phyloP scores from a whole-genome alignment of 1,140 invertebrate species.

The Halictus rubicundus region DNA sequence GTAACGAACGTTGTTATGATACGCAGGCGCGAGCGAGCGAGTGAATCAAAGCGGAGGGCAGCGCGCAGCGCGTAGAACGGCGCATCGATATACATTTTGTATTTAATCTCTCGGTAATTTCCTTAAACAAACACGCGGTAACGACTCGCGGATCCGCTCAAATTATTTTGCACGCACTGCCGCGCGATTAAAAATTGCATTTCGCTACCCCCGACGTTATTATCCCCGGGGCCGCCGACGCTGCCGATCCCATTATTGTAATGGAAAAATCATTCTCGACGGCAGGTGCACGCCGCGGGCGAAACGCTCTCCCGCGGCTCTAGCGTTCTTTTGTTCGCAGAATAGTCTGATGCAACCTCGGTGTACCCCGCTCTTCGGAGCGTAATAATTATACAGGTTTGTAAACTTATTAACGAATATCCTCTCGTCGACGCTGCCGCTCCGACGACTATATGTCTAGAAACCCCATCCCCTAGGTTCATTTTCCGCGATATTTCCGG shows the following conservation, averaged over 20 bases:
- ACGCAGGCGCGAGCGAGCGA: neutral
- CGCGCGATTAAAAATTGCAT: constrained; percentile 62
- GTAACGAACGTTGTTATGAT: constrained; percentile 41
- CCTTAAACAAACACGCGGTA: constrained; percentile 58
- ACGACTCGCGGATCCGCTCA: constrained; percentile 34
- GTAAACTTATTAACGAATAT: neutral
- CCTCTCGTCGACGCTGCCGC: neutral
- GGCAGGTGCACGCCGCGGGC: constrained; percentile 33
- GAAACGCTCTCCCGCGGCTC: constrained; percentile 36
- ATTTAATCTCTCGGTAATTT: constrained; percentile 62
- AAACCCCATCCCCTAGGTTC: too few relatives aligned
- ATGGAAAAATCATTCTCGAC: constrained; percentile 60
- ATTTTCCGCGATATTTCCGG: too few relatives aligned
- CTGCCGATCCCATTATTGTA: constrained; percentile 50
- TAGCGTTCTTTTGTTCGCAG: constrained; percentile 57
- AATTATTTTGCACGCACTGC: constrained; percentile 57
- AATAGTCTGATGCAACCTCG: constrained; percentile 32
- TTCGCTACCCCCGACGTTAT: constrained; percentile 28
- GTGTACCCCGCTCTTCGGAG: constrained; percentile 7
- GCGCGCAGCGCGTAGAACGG: neutral
- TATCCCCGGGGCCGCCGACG: constrained; percentile 30
- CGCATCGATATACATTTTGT: constrained; percentile 44
- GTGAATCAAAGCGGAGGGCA: too few relatives aligned
- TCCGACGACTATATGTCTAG: too few relatives aligned
- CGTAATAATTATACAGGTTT: constrained; percentile 34